phyloP scores from a whole-genome alignment of 92 coral and sea anemone species.

The Palythoa grandiflora region DNA sequence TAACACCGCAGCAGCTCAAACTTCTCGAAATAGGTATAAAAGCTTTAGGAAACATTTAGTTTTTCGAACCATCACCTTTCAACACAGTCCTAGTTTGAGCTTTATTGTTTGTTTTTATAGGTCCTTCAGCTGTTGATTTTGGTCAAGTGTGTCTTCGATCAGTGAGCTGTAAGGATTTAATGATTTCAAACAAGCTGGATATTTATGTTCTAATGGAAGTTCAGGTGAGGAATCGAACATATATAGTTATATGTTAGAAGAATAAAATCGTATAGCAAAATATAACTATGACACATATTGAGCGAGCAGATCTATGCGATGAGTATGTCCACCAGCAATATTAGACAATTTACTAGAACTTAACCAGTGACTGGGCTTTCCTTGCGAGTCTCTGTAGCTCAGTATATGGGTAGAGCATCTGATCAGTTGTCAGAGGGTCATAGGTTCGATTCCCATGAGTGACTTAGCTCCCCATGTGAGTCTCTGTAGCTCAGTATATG shows the following conservation, averaged over 20 bases:
- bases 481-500: too few species aligned
- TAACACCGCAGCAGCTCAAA: conserved; percentile 89
- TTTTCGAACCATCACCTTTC: neutral
- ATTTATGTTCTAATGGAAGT: conserved; percentile 84
- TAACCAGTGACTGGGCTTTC: neutral
- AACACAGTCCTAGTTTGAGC: neutral
- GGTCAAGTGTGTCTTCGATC: conserved; percentile 96
- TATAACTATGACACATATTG: too few species aligned
- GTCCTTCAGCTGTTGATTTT: conserved; percentile 92
- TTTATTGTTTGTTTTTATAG: conserved; percentile 46
- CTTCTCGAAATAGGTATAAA: conserved; percentile 86
- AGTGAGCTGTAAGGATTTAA: conserved; percentile 86
- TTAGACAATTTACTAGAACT: too few species aligned
- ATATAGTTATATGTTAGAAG: neutral
- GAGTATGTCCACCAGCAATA: too few species aligned
- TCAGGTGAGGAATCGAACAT: conserved; percentile 60
- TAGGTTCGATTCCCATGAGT: too few species aligned
- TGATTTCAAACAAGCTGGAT: conserved; percentile 89
- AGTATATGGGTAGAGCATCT: too few species aligned
- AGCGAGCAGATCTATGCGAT: too few species aligned
- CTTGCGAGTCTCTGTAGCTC: too few species aligned
- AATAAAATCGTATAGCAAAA: neutral
- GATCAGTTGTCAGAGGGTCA: too few species aligned
- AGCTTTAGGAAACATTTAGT: too few species aligned
- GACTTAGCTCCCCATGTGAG: too few species aligned